Evolutionary conservation across 2,797 vertebrate genomes (phyloP), one percentile per base, ranked within the genome.

Genomic region (Euphonia xanthogaster): DNA sequence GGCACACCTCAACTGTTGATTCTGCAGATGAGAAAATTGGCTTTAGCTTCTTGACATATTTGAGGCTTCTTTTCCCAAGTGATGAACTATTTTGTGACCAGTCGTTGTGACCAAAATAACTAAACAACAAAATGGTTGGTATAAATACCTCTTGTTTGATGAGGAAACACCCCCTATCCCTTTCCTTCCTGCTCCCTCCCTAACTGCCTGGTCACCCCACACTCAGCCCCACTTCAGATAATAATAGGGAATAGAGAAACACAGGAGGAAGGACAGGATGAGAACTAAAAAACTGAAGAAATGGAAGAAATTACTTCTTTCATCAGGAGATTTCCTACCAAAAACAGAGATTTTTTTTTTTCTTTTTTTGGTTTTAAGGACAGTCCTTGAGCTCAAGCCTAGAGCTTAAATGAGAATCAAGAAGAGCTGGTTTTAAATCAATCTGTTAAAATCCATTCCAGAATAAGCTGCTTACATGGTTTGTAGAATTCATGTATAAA

Each of bases 221-320:
- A 20, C 8, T 60, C 27, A 54, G 48, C 61, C 16, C 14, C 28
- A n/a, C 44, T 70, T 54, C 51, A 76, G 44, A 11, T 79, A 17
- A 12, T 12, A 67, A 40, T 30, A 73, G 48, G 40, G 22, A 58
- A 54, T 17, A 15, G 37, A 87, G 58, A 66, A 81, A 86, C 9
- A n/a, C 1, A 0, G 35, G 15, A 55, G 10, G 12, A 9, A 71
- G 27, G 7, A 44, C 24, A 42, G 37, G 21, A 45, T 23, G 15
- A 80, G 48, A 80, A 67, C 4, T 61, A 54, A 47, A 78, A 24
- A 27, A 42, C 15, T 42, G 27, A 63, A 76, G 40, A 76, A 70
- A 65, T 44, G 3, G 23, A 77, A 21, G 23, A 75, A n/a, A 51
- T 57, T 25, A 37, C 6, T 75, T 22, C 14, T 83, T 86, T 82